phyloP scores from a whole-genome alignment of 2,797 vertebrate genomes.

The Silurus aristotelis region DNA sequence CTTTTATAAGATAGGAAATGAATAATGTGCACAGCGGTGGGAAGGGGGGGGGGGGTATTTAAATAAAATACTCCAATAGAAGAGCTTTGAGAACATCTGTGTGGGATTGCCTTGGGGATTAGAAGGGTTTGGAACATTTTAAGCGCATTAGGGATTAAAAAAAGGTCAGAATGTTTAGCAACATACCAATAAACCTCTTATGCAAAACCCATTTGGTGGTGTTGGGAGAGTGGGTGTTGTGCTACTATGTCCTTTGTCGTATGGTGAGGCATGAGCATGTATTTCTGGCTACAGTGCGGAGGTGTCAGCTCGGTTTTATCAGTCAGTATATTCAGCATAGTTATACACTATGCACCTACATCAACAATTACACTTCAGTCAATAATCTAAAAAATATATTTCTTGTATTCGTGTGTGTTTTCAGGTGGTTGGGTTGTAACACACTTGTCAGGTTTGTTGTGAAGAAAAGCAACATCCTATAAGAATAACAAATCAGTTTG shows the following conservation, averaged over 20 bases:
- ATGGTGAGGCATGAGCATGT: slow-evolving; percentile 36
- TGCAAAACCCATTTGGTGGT: slow-evolving; percentile 63
- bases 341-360: slow-evolving; percentile 29
- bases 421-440: not conserved
- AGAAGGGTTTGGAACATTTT: slow-evolving; percentile 68
- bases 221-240: slow-evolving; percentile 61
- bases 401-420: slow-evolving; percentile 14
- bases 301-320: slow-evolving; percentile 43
- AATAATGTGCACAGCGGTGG: slow-evolving; percentile 59
- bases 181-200: slow-evolving; percentile 71
- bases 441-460: not conserved
- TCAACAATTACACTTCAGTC: slow-evolving; percentile 29
- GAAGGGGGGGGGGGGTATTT: slow-evolving; percentile 47
- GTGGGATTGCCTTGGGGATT: slow-evolving; percentile 66
- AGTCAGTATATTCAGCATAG: slow-evolving; percentile 35
- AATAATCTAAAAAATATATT: slow-evolving; percentile 27
- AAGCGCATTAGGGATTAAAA: slow-evolving; percentile 70
- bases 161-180: slow-evolving; percentile 70
- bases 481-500: not conserved
- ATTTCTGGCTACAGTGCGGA: slow-evolving; percentile 35
- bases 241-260: slow-evolving; percentile 70
- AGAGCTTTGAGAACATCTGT: slow-evolving; percentile 67
- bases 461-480: slow-evolving; percentile 3
- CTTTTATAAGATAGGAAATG: slow-evolving; percentile 65
- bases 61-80: slow-evolving; percentile 64